Evolutionary conservation across 2,888 invertebrate species (phyloP), one percentile per base, ranked within the genome.

Genomic region (Phyto melanocephala): DNA sequence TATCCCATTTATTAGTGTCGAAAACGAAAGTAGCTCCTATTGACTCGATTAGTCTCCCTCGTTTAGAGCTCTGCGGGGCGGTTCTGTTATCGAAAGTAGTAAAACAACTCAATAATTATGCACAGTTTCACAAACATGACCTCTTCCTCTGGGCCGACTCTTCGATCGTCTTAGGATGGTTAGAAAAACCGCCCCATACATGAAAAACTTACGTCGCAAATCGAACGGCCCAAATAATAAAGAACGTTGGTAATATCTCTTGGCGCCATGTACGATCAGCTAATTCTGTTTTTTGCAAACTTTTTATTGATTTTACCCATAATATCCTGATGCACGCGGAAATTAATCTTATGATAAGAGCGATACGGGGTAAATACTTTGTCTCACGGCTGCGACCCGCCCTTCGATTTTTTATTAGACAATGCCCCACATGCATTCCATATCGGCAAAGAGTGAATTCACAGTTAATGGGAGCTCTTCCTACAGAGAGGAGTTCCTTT

Each of bases 1-100:
- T 10, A 6, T 58, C 68, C 0, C 67, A 76, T 35, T 45, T 81
- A 0, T 13, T 81, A 5, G 62, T 58, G 1, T 65, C 84, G 6
- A 84, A 85, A 63, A 74, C 65, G 0, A 85, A 80, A 17, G 79
- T 84, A 5, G 81, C 84, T 2, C 84, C 85, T 1, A 52, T 83
- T 1, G 33, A 81, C 1, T 50, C 82, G 28, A 17, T 84, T 6
- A 76, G 77, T 17, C 20, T 84, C 0, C 83, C 83, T 2, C 62
- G 80, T 33, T 22, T 84, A 17, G 83, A 84, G 22, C 76, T 84
- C 0, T 83, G 80, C 22, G 84, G 75, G 0, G 80, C 84, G 1
- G 65, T 83, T 11, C 42, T 85, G 6, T 40, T 86, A 62, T 47
- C 78, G 1, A 75, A 83, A 35, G 42, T 79, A 15, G n/a, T 78